Evolutionary conservation across 2,113 vertebrate genomes (phyloP).

Genomic region (Heterochromis multidens): DNA sequence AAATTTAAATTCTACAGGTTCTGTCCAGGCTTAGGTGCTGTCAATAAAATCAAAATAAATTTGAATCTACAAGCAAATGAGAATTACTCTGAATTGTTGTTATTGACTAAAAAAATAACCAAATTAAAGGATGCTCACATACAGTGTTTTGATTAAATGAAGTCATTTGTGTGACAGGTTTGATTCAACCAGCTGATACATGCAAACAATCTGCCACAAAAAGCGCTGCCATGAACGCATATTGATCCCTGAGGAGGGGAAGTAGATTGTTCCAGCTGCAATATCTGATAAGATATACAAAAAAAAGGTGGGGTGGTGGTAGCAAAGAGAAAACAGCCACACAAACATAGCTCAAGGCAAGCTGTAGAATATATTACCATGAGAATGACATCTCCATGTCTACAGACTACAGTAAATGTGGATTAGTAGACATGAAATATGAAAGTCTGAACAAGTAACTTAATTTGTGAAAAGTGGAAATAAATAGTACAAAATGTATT

Average conservation of each 20-base stretch:
- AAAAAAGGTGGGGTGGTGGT: no score
- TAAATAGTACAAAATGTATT: neutral
- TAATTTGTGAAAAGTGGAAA: neutral
- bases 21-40: neutral
- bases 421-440: neutral
- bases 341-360: neutral
- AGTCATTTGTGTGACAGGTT: neutral
- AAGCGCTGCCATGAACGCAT: neutral
- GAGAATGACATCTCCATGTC: no score
- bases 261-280: neutral
- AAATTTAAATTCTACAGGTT: neutral
- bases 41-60: neutral
- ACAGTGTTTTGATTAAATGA: neutral
- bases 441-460: neutral
- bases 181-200: neutral
- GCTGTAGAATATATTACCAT: neutral
- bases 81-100: neutral
- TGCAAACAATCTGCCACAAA: neutral
- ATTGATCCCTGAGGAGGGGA: neutral
- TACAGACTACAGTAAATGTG: neutral
- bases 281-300: neutral
- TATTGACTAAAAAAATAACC: neutral
- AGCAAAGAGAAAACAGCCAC: neutral
- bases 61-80: neutral
- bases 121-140: neutral